Base-by-base conservation (phyloP, 2,888 invertebrate species). In the Operophtera brumata region DNA sequence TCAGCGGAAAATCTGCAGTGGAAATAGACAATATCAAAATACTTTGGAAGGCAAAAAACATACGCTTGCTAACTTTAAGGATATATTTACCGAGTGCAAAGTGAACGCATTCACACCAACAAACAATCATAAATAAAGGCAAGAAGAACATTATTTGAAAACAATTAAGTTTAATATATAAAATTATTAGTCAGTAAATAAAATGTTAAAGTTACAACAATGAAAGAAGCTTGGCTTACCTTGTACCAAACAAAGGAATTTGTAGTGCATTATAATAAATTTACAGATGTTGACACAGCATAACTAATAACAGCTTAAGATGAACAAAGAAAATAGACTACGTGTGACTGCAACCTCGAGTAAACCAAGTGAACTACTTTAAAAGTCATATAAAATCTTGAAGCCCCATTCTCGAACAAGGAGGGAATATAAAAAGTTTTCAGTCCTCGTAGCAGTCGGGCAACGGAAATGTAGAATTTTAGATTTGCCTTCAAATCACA, bases 361-460 rank as follows among this genome's bases (percentile, higher is more conserved):
- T 44, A 45, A 62, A 41, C 56, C 55, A 53, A 49, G 44, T 32
- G 54, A 72, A 74, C 73, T 72, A 71, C 69, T 75, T 71, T 61
- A 64, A 63, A 75, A 74, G 71, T 75, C 74, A 69, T 73, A 77
- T 75, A 75, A 75, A 75, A 75, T 71, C 71, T 69, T 57, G 54
- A 56, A 62, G 53, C 51, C 55, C 54, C 60, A 53, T 64, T 61
- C 52, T 44, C 41, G 40, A 64, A 57, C 58, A 55, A 59, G 39
- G 30, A 41, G 55, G 45, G 43, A 39, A 51, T 59, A 63, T 64
- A 66, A 68, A 68, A 68, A 66, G 63, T 67, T 67, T 57, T 20
- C 26, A 44, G 47, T 55, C 37, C 37, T 9, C 50, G 51, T n/a
- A n/a, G n/a, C 42, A 51, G 44, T 54, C 34, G 36, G 54, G 47